A percentile compares a stretch with the other conserved stretches of the same genome.
Evolutionary conservation across 2,113 vertebrate genomes (phyloP).

Genomic region (Tragelaphus strepsiceros): DNA sequence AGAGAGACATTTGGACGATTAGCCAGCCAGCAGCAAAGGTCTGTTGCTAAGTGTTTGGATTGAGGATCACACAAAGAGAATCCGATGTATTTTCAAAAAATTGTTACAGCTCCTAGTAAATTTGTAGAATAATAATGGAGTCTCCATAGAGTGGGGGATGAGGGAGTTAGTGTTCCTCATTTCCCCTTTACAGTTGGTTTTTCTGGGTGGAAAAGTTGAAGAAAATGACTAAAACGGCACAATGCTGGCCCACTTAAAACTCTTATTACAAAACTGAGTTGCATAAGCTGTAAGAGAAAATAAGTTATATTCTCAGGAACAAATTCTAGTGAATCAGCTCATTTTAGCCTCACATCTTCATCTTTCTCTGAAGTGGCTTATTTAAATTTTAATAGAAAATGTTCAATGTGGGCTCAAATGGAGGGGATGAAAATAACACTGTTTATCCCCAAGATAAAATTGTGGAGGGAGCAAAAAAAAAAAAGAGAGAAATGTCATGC

Average conservation of each 20-base stretch:
- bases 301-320: constrained; percentile 66
- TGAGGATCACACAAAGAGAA: constrained; percentile 6
- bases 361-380: constrained; percentile 70
- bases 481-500: neutral
- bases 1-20: neutral
- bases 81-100: neutral
- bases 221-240: neutral
- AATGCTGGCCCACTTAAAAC: constrained; percentile 56
- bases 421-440: constrained; percentile 68
- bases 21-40: neutral
- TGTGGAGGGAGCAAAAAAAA: constrained; percentile 14
- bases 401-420: constrained; percentile 33
- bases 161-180: neutral
- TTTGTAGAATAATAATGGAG: constrained; percentile 19
- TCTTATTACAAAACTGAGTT: constrained; percentile 68
- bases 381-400: constrained; percentile 77
- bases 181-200: neutral
- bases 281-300: constrained; percentile 64
- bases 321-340: constrained; percentile 72
- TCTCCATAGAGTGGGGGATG: neutral
- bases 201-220: neutral
- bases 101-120: neutral
- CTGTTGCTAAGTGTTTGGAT: neutral
- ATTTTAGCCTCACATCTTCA: constrained; percentile 63
- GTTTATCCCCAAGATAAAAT: constrained; percentile 69